phyloP scores from a whole-genome alignment of 2,113 vertebrate genomes.

The Phalacrocorax carbo region DNA sequence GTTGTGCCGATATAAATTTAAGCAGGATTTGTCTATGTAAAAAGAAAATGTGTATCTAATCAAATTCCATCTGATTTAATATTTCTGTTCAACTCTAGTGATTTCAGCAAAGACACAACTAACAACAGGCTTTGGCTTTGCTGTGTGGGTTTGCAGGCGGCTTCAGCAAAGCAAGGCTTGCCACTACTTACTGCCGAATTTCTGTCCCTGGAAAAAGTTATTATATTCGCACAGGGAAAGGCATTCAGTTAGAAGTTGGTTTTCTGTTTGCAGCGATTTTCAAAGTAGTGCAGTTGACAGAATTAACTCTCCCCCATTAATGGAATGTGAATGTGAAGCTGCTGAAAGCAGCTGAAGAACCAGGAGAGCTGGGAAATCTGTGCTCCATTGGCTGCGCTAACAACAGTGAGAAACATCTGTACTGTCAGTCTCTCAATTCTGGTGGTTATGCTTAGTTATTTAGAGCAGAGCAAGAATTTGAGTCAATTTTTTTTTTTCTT shows the following conservation, averaged over 20 bases:
- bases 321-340: slow-evolving; percentile 33
- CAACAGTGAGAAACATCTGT: slow-evolving; percentile 13
- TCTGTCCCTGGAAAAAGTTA: background rate
- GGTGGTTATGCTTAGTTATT: background rate
- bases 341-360: slow-evolving; percentile 42
- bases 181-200: background rate
- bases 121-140: background rate
- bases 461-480: background rate
- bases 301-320: slow-evolving; percentile 4
- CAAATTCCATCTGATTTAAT: background rate
- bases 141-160: background rate
- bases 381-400: background rate
- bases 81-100: background rate
- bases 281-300: background rate
- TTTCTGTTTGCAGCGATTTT: background rate
- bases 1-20: background rate
- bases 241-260: background rate
- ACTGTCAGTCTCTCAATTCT: background rate
- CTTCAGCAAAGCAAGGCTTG: background rate
- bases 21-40: background rate
- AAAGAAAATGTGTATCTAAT: background rate
- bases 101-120: background rate
- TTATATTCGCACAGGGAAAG: background rate
- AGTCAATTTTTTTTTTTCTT: background rate
- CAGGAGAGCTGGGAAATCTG: background rate